Base-by-base conservation (phyloP, 1,140 invertebrate species). In the Callitettix versicolor region DNA sequence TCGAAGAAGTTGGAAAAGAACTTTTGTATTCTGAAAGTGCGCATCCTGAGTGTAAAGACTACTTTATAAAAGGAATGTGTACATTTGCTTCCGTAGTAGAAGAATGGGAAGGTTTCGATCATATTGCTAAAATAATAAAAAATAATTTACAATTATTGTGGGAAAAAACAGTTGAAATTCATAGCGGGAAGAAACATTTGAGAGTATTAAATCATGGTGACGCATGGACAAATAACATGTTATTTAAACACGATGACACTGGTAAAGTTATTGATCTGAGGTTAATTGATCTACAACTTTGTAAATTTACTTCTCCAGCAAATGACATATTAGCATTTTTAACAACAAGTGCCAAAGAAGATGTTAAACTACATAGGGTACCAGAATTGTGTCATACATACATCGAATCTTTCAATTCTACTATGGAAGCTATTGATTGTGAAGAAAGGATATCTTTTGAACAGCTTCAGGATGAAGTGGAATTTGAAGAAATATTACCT, bases 161-260 rank as follows among this genome's bases (percentile, higher is more conserved):
- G 33, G 33, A 51, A 7, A 18, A 18, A 17, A 36, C 21, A 17
- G 26, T 9, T 30, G 3, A 30, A 30, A 30, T 30, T 30, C 26
- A 4, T 3, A 30, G 9, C 3, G 26, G 26, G 9, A 30, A 30
- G 9, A 30, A 30, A 30, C 26, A 49, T 26, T 49, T 49, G 15
- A 49, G 30, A 12, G 47, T 48, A n/a, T 24, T 48, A 30, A 48
- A 48, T 24, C 46, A 48, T 15, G 46, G 46, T 26, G 46, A 48
- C 12, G 14, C 24, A 12, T 48, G 46, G 46, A 24, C 24, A 1
- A 48, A 11, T 1, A 48, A 48, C 22, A 48, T 48, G 46, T 6
- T 48, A 15, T 48, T 49, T 33, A 49, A 49, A 22, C 30, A 49
- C 17, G 47, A 26, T 33, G 47, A 49, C n/a, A 49, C 24, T 3